Base-by-base conservation (phyloP, 2,113 vertebrate species). In the Macroglossus sobrinus region DNA sequence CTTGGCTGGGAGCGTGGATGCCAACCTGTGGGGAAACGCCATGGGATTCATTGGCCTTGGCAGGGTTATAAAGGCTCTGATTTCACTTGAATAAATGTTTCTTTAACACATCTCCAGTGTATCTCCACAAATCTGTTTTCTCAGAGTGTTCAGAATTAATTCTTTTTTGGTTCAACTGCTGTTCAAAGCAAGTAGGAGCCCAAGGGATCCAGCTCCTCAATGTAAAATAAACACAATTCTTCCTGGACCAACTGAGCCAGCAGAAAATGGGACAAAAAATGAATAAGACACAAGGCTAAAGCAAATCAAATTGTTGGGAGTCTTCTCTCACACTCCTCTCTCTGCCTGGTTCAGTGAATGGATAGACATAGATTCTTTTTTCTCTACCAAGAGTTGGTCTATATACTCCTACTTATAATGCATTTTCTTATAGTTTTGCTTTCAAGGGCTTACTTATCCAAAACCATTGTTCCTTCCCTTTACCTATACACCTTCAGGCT, bases 211-310 rank as follows among this genome's bases (percentile, higher is more conserved):
- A 64, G 68, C 43, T 82, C 92, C 88, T 94, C 55, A 84, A 28
- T 79, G 72, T 68, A 95, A 97, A 95, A 96, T 93, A 96, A 97
- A 97, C 61, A 97, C 35, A 84, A 14, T 86, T 86, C 93, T 96
- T 90, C 74, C 75, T 53, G 71, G 55, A 82, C 35, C 81, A 88
- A 55, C 81, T 86, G 81, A 97, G 76, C 84, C 71, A 85, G 66
- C 93, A 82, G 88, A 94, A 93, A 97, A 95, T n/a, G 79, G 61
- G 24, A 26, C 81, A 68, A 84, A 57, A 63, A 45, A 92, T n/a
- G 92, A 93, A 75, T 69, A 74, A 90, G 76, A 89, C 43, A 81
- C 61, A 81, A 89, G 57, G 57, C 18, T 91, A 81, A 95, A 64
- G 63, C 53, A 78, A 79, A 90, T 64, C 13, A 13, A 84, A 75